A percentile compares a stretch with the other conserved stretches of the same genome.
Evolutionary conservation across 2,888 invertebrate species (phyloP).

Genomic region (Bombylius discolor): DNA sequence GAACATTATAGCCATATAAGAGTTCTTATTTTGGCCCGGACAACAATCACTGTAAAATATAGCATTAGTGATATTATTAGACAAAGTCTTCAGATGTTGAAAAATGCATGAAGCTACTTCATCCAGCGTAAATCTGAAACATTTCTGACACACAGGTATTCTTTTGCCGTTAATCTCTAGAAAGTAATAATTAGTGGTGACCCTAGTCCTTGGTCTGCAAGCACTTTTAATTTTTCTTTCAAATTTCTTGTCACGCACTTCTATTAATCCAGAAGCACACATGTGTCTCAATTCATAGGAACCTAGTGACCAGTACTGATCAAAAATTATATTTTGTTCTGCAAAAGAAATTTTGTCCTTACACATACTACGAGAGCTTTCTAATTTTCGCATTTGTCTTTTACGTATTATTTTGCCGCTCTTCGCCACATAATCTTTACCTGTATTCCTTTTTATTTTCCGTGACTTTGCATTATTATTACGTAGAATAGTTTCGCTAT

Average conservation of each 20-base stretch:
- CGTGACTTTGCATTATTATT: too few species aligned
- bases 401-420: background rate
- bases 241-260: slow-evolving; percentile 8
- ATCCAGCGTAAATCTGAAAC: slow-evolving; percentile 12
- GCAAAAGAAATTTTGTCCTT: background rate
- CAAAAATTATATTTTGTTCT: background rate
- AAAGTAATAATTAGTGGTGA: slow-evolving; percentile 9
- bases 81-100: slow-evolving; percentile 5
- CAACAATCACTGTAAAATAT: slow-evolving; percentile 14
- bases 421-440: background rate
- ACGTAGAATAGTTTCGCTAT: too few species aligned
- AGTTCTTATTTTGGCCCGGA: slow-evolving; percentile 13
- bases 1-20: slow-evolving; percentile 11
- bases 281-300: slow-evolving; percentile 1
- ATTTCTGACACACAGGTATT: slow-evolving; percentile 15
- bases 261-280: slow-evolving; percentile 4
- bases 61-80: slow-evolving; percentile 5
- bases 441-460: background rate
- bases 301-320: slow-evolving; percentile 1
- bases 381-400: background rate
- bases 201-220: slow-evolving; percentile 9
- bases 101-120: slow-evolving; percentile 13
- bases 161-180: slow-evolving; percentile 12
- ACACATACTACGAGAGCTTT: background rate
- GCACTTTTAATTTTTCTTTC: slow-evolving; percentile 3